Evolutionary conservation across 2,113 vertebrate species (phyloP).

Genomic region (Oryctolagus cuniculus): DNA sequence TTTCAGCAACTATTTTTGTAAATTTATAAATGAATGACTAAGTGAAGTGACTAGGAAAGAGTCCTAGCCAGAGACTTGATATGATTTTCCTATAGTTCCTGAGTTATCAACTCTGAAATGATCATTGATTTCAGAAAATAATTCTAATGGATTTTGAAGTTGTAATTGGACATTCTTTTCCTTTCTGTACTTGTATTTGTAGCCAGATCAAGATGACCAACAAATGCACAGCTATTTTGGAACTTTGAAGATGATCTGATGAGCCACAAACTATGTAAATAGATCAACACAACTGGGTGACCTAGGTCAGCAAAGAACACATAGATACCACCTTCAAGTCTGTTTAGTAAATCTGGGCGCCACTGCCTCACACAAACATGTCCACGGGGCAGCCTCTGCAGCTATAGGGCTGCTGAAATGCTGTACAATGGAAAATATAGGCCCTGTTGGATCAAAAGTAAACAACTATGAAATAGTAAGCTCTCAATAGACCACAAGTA

Average conservation of each 20-base stretch:
- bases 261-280: not conserved
- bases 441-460: constrained; percentile 23
- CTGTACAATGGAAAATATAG: constrained; percentile 40
- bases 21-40: not conserved
- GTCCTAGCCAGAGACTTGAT: not conserved
- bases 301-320: not conserved
- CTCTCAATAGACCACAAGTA: constrained; percentile 61
- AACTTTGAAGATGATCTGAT: not conserved
- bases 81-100: not conserved
- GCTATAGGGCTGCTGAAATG: not conserved
- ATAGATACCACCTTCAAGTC: not conserved
- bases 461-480: constrained; percentile 57
- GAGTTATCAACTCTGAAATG: not conserved
- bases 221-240: not conserved
- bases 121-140: constrained; percentile 31
- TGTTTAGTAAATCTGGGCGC: not conserved
- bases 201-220: not conserved
- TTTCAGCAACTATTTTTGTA: not conserved
- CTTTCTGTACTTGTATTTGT: not conserved
- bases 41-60: not conserved
- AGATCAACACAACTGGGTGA: not conserved
- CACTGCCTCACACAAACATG: fast-evolving
- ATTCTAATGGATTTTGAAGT: not conserved
- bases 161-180: constrained; percentile 1
- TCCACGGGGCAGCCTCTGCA: not conserved